Conservation (phyloP, 2,113 vertebrate species). For the Hemiscyllium ocellatum region DNA sequence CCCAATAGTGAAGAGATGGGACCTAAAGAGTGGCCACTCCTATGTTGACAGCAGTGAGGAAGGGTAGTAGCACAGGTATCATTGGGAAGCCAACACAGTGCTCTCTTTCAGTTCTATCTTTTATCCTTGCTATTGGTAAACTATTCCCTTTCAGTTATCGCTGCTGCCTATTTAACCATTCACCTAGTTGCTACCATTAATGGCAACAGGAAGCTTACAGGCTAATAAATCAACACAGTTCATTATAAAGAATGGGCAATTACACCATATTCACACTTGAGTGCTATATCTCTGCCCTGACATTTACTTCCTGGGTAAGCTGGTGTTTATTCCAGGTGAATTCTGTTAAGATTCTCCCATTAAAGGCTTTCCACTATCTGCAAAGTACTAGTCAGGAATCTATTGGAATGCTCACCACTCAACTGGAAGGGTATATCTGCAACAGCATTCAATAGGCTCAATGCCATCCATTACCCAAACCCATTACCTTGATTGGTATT, state of each 20-base stretch:
- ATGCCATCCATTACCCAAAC: neutral
- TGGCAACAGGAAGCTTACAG: neutral
- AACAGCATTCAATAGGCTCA: neutral
- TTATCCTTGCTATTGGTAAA: too few species aligned
- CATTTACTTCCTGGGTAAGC: neutral
- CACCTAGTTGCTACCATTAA: neutral
- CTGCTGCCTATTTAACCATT: neutral
- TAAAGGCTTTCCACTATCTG: neutral
- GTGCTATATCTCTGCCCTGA: neutral
- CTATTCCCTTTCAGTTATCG: neutral
- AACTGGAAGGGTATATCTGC: neutral
- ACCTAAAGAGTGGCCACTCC: too few species aligned
- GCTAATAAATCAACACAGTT: neutral
- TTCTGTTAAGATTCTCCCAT: neutral
- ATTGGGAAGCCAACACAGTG: too few species aligned
- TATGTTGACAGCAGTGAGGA: too few species aligned
- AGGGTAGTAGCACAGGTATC: too few species aligned
- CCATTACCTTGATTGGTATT: neutral
- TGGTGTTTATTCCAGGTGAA: neutral
- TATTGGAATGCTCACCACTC: neutral
- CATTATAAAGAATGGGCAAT: neutral
- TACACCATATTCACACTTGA: neutral
- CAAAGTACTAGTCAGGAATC: neutral
- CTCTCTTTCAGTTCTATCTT: too few species aligned
- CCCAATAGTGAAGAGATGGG: too few species aligned